phyloP scores from a whole-genome alignment of 2,797 vertebrate genomes.

The Discoglossus pictus region DNA sequence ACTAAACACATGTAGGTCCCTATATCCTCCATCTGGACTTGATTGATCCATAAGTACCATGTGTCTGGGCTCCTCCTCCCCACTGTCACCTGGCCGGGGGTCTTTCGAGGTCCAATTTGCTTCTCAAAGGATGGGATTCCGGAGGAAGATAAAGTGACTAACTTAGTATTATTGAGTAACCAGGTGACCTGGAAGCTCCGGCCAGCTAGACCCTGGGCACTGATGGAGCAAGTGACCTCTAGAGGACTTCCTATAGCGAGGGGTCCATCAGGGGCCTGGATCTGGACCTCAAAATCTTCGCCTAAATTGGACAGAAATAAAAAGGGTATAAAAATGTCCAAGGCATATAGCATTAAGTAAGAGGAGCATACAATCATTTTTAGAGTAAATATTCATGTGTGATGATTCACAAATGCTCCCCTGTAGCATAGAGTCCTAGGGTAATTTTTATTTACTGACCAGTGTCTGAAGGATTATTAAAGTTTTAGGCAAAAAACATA shows the following conservation, averaged over 20 bases:
- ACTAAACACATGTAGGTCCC: slow-evolving; percentile 76
- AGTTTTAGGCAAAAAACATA: no score
- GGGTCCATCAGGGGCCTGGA: slow-evolving; percentile 42
- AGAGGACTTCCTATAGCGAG: slow-evolving; percentile 72
- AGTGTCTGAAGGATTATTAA: no score
- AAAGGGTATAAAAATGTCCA: background rate
- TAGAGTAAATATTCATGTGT: no score
- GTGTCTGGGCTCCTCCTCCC: slow-evolving; percentile 61
- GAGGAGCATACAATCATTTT: no score
- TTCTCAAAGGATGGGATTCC: slow-evolving; percentile 68
- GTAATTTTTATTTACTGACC: no score
- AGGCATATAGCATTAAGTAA: no score
- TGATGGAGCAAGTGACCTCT: slow-evolving; percentile 68
- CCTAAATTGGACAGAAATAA: slow-evolving; percentile 48
- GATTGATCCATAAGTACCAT: slow-evolving; percentile 70
- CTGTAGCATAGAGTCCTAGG: no score
- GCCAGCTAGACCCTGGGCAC: slow-evolving; percentile 50
- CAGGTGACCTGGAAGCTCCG: slow-evolving; percentile 72
- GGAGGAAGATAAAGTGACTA: slow-evolving; percentile 68
- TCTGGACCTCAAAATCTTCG: slow-evolving; percentile 63
- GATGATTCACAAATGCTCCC: no score
- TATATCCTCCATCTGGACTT: slow-evolving; percentile 66
- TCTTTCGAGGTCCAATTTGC: slow-evolving; percentile 59
- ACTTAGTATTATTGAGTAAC: slow-evolving; percentile 59
- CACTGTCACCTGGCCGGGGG: slow-evolving; percentile 67